Evolutionary conservation across 2,888 invertebrate species (phyloP).

Genomic region (Siphlonurus alternatus): DNA sequence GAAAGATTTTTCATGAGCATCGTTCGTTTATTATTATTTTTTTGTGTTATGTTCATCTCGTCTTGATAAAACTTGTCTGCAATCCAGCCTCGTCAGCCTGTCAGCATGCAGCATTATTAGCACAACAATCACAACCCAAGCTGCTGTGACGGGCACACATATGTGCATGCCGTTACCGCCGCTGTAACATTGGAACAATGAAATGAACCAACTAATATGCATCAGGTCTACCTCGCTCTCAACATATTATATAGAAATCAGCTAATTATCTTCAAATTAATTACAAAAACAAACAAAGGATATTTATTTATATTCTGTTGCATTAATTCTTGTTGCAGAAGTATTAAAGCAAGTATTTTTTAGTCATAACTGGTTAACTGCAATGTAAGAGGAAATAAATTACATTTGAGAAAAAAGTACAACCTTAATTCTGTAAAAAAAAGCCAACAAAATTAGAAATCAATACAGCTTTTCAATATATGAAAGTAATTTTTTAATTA

Average conservation of each 20-base stretch:
- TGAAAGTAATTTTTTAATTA: no score
- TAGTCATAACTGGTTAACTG: no score
- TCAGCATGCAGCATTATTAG: not conserved
- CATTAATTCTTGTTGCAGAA: no score
- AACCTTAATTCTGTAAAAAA: no score
- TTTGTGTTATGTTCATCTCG: not conserved
- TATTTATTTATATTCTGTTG: no score
- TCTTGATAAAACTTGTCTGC: not conserved
- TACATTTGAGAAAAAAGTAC: no score
- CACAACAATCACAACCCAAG: not conserved
- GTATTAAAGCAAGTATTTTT: no score
- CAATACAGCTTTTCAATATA: no score
- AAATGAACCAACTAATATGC: not conserved
- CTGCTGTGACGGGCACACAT: not conserved
- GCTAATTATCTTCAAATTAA: not conserved
- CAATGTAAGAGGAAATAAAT: no score
- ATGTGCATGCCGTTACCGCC: no score
- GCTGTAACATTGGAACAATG: not conserved
- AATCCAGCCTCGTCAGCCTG: not conserved
- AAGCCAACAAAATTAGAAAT: no score
- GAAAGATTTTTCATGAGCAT: not conserved
- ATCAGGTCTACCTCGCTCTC: not conserved
- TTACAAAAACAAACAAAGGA: no score
- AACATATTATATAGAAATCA: not conserved
- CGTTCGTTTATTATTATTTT: not conserved